A percentile compares a stretch with the other conserved stretches of the same genome.
Conservation (phyloP, 2,888 invertebrate species). For the Nasonia oneida region DNA sequence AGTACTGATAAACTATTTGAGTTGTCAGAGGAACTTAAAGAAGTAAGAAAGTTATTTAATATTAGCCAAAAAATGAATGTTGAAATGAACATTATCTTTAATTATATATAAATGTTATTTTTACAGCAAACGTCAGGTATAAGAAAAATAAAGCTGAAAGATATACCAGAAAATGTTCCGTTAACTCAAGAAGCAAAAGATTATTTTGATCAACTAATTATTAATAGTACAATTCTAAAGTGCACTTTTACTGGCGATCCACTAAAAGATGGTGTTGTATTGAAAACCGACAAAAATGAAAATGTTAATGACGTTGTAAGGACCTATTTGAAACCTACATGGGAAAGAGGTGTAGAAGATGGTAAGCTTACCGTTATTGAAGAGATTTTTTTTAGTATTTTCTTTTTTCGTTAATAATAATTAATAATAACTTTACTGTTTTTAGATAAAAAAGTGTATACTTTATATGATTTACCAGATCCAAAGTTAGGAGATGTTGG, state of each 20-base stretch:
- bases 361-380: conserved; percentile 60
- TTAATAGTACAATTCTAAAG: conserved; percentile 65
- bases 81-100: neutral
- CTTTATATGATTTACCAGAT: conserved; percentile 33
- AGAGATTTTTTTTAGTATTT: neutral
- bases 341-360: conserved; percentile 65
- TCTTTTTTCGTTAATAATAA: neutral
- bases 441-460: conserved; percentile 36
- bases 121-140: conserved; percentile 65
- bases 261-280: conserved; percentile 67
- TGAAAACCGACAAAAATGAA: conserved; percentile 65
- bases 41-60: conserved; percentile 63
- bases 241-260: conserved; percentile 68
- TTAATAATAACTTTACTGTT: conserved; percentile 17
- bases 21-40: conserved; percentile 70
- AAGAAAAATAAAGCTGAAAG: conserved; percentile 68
- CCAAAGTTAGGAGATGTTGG: conserved; percentile 53
- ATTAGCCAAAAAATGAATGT: neutral
- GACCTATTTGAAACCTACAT: conserved; percentile 67
- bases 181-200: conserved; percentile 69
- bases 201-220: conserved; percentile 68
- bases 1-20: conserved; percentile 65
- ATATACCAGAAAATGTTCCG: conserved; percentile 65
- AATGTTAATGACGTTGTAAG: conserved; percentile 70
- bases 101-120: conserved; percentile 7